These are phyloP conservation scores for Scelioninae gen. 1 DNA, from an alignment of 2,888 invertebrate genomes.

Conservation along the genomic window DNA sequence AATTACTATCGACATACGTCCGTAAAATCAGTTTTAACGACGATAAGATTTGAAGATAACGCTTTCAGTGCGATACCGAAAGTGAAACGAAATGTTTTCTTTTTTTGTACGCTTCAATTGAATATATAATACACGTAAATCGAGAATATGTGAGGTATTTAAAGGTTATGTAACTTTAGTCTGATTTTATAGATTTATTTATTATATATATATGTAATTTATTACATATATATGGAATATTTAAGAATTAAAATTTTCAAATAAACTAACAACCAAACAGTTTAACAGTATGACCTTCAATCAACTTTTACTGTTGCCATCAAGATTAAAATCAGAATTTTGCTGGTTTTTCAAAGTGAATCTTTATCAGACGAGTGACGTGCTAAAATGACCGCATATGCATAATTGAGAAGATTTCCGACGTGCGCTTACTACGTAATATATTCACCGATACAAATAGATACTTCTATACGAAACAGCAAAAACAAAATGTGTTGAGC, in stretches of 20 bases:
- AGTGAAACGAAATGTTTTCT: conserved; percentile 2
- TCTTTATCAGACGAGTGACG: conserved; percentile 33
- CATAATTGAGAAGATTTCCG: conserved; percentile 27
- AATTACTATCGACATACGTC: conserved; percentile 15
- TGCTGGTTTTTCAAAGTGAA: conserved; percentile 27
- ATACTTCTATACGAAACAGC: conserved; percentile 1
- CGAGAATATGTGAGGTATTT: too few species aligned
- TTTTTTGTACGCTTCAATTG: neutral
- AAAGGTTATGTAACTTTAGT: too few species aligned
- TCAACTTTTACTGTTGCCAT: too few species aligned
- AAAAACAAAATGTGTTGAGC: neutral
- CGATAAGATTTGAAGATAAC: conserved; percentile 32
- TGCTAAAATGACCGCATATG: conserved; percentile 35
- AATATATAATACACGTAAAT: neutral
- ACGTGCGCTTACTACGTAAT: conserved; percentile 33
- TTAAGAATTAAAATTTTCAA: too few species aligned
- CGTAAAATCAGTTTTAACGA: conserved; percentile 32
- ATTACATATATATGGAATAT: too few species aligned
- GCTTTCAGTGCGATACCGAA: conserved; percentile 9
- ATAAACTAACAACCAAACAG: too few species aligned
- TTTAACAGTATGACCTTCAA: too few species aligned
- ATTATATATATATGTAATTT: too few species aligned
- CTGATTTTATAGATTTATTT: too few species aligned
- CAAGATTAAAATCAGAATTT: conserved; percentile 2
- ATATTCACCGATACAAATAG: conserved; percentile 16